Evolutionary conservation across 2,888 invertebrate genomes (phyloP).

Genomic region (Eristalinus sepulchralis): DNA sequence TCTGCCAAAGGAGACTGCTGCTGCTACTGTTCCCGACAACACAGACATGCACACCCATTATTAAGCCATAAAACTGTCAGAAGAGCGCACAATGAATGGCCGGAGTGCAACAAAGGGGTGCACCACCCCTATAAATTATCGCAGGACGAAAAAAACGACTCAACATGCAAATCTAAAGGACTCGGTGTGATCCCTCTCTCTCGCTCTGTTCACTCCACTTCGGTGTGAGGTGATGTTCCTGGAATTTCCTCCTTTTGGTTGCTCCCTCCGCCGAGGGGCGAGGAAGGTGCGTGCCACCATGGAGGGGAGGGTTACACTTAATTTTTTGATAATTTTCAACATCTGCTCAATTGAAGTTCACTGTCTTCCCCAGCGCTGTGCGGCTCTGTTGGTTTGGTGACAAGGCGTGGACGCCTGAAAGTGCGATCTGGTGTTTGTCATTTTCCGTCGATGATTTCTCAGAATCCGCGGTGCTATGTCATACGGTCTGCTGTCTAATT

Average conservation of each 20-base stretch:
- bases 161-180: constrained; percentile 66
- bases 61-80: constrained; percentile 71
- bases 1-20: constrained; percentile 5
- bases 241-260: constrained; percentile 43
- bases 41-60: constrained; percentile 58
- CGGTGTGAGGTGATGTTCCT: constrained; percentile 35
- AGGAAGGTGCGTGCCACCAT: constrained; percentile 28
- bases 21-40: background rate
- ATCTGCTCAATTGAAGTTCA: constrained; percentile 67
- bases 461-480: constrained; percentile 27
- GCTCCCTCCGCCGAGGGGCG: background rate
- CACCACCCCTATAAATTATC: constrained; percentile 66
- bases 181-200: background rate
- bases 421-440: constrained; percentile 58
- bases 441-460: constrained; percentile 61
- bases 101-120: constrained; percentile 65
- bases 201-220: constrained; percentile 20
- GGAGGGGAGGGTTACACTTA: constrained; percentile 47
- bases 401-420: constrained; percentile 15
- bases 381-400: background rate
- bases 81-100: constrained; percentile 65
- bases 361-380: constrained; percentile 8
- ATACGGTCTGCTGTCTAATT: constrained; percentile 37
- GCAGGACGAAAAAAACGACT: constrained; percentile 34
- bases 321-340: constrained; percentile 58